Evolutionary conservation across 2,888 invertebrate genomes (phyloP), one percentile per base, ranked within the genome.

Genomic region (Rhingia campestris): DNA sequence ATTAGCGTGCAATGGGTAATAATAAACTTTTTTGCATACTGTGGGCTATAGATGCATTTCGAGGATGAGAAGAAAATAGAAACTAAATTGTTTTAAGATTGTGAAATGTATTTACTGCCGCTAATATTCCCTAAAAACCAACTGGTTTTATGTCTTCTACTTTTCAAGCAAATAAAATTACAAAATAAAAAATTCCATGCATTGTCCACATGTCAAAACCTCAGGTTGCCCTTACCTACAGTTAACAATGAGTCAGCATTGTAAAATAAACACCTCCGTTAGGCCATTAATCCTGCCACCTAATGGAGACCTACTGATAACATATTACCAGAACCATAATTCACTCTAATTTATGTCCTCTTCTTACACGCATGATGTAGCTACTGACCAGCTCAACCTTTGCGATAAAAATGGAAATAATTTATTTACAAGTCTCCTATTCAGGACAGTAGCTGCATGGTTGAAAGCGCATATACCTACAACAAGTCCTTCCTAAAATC

Each of bases 331-430:
- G 6, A 39, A 9, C 64, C 54, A 70, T 81, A 70, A 70, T 64
- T 81, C 59, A 76, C 59, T 47, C 43, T 81, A 81, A 81, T 81
- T 81, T 81, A 76, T 81, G 39, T 59, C 70, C 53, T 81, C 33
- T 72, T 70, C 59, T 59, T 81, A 54, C 76, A 81, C 76, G 76
- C 81, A 69, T 69, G 63, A 74, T 69, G 69, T 41, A 51, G 32
- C 35, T 61, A 73, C 10, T 59, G 66, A 49, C 32, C 53, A 58
- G 53, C n/a, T 30, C 6, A 33, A 33, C 47, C 12, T 41, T 43
- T 67, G 33, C 64, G 66, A 33, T 33, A 43, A 43, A n/a, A 37
- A 30, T 43, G n/a, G 5, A 45, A 58, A 58, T 37, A 58, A 37
- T 56, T 47, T 33, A 54, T 67, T 41, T 14, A 43, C 43, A 37